phyloP scores from a whole-genome alignment of 2,797 vertebrate species.

The Mormyrops attenuatus region DNA sequence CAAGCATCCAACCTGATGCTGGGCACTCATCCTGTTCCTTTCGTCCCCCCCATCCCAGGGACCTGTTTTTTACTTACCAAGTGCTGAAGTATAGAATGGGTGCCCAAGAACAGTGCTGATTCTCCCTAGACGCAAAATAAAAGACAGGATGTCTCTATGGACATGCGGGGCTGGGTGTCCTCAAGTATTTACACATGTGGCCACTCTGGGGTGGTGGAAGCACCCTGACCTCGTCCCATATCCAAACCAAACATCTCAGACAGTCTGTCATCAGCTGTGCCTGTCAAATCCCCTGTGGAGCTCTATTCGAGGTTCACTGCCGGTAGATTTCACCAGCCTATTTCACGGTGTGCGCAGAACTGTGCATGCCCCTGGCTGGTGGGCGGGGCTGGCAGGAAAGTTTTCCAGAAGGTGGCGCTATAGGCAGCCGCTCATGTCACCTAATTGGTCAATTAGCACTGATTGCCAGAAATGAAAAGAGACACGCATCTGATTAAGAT shows the following conservation, averaged over 20 bases:
- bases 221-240: neutral
- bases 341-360: neutral
- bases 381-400: neutral
- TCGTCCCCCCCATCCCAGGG: too few species aligned
- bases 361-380: neutral
- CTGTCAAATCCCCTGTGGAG: neutral
- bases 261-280: neutral
- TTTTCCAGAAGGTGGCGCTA: neutral
- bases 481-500: neutral
- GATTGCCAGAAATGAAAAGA: neutral
- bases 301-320: neutral
- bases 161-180: neutral
- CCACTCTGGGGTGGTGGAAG: neutral
- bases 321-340: neutral
- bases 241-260: neutral
- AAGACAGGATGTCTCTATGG: neutral
- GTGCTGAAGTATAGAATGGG: neutral
- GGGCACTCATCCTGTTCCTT: neutral
- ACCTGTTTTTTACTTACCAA: slow-evolving; percentile 10
- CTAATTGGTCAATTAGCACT: neutral
- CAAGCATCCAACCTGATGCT: slow-evolving; percentile 13
- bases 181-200: neutral
- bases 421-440: neutral
- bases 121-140: neutral
- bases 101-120: neutral